Percentiles rank a stretch among this genome's conserved stretches.
These are phyloP conservation scores for Archaeoteleia sp. DNA, from an alignment of 2,888 invertebrate species.

Conservation along the genomic window DNA sequence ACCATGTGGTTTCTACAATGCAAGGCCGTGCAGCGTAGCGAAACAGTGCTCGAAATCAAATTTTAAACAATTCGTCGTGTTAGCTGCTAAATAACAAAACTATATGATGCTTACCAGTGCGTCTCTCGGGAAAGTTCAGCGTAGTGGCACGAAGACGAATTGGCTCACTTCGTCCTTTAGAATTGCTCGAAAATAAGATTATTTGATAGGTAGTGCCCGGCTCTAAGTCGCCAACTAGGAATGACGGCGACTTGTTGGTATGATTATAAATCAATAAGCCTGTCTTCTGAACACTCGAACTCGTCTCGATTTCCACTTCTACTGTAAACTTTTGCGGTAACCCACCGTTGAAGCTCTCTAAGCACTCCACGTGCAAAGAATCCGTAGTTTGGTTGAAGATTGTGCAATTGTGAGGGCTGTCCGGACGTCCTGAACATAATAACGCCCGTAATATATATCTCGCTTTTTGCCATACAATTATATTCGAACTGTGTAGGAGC, in stretches of 20 bases:
- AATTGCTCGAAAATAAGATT: conserved; percentile 82
- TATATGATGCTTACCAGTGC: conserved; percentile 78
- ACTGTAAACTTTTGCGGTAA: conserved; percentile 84
- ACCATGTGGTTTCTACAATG: conserved; percentile 66
- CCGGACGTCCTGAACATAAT: conserved; percentile 80
- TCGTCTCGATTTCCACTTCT: conserved; percentile 78
- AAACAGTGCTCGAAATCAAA: conserved; percentile 62
- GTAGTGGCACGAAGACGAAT: conserved; percentile 82
- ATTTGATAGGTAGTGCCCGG: conserved; percentile 83
- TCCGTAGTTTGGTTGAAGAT: conserved; percentile 84
- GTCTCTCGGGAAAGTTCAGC: conserved; percentile 83
- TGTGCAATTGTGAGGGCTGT: conserved; percentile 83
- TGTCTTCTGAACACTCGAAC: conserved; percentile 76
- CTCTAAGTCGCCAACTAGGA: conserved; percentile 81
- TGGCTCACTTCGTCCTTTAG: conserved; percentile 83
- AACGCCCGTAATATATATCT: conserved; percentile 15
- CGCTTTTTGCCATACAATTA: no score
- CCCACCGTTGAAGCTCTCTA: conserved; percentile 86
- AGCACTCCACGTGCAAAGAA: conserved; percentile 83
- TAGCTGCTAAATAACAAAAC: conserved; percentile 42
- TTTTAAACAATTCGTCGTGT: conserved; percentile 27
- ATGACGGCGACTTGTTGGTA: conserved; percentile 79
- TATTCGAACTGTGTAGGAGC: no score
- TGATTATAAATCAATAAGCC: conserved; percentile 78
- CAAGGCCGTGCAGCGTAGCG: conserved; percentile 72